Percentiles rank a stretch among this genome's conserved stretches.
Evolutionary conservation across 2,888 invertebrate genomes (phyloP).

Genomic region (Acronicta psi): DNA sequence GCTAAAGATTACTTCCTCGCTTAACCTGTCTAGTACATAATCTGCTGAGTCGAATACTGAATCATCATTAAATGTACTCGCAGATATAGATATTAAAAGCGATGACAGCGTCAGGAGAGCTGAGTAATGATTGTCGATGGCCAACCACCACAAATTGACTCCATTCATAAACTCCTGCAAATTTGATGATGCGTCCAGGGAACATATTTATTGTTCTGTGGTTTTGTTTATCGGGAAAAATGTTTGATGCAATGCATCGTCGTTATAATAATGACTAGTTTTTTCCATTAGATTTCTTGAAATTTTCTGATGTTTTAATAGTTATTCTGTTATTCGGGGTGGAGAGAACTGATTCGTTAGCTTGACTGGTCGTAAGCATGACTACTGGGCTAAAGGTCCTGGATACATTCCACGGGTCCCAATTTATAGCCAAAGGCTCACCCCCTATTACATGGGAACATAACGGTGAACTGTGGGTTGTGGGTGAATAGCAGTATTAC

Average conservation of each 20-base stretch:
- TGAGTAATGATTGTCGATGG: constrained; percentile 58
- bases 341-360: too few species aligned
- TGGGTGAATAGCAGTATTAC: too few species aligned
- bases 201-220: constrained; percentile 54
- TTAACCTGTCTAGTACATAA: constrained; percentile 27
- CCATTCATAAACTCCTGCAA: constrained; percentile 58
- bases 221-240: constrained; percentile 39
- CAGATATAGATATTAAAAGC: constrained; percentile 51
- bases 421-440: too few species aligned
- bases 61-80: not conserved
- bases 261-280: constrained; percentile 16
- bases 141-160: constrained; percentile 65
- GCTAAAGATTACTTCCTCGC: constrained; percentile 25
- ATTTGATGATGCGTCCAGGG: constrained; percentile 53
- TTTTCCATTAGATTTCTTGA: too few species aligned
- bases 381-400: too few species aligned
- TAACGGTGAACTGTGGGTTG: too few species aligned
- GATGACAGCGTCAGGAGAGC: constrained; percentile 41
- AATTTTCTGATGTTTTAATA: too few species aligned
- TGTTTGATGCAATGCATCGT: constrained; percentile 33
- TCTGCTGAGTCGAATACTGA: constrained; percentile 14
- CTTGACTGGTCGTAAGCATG: too few species aligned
- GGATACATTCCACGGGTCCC: too few species aligned
- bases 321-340: too few species aligned
- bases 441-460: too few species aligned